These are phyloP conservation scores for Globodera rostochiensis DNA, from an alignment of 1,140 invertebrate genomes.

Conservation along the genomic window DNA sequence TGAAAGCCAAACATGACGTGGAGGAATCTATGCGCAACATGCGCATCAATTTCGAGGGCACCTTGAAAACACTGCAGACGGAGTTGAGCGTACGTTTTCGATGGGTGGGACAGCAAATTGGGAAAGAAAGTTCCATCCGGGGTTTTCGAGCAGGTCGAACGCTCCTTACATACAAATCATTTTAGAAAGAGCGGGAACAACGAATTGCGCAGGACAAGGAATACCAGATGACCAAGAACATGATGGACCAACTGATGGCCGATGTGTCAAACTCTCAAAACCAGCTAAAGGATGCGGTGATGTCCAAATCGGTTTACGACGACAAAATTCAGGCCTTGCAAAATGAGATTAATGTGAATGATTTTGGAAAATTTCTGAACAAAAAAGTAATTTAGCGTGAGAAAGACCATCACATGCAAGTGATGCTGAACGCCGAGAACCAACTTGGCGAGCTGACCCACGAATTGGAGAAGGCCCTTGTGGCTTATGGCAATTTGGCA, in stretches of 20 bases:
- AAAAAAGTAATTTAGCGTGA: not conserved
- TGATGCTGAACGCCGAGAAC: not conserved
- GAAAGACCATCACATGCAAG: constrained; percentile 12
- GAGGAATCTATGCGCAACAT: constrained; percentile 4
- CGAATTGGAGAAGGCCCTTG: not conserved
- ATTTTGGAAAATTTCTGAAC: not conserved
- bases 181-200: constrained; percentile 4
- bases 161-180: too few species aligned
- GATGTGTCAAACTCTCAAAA: not conserved
- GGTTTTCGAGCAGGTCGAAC: too few species aligned
- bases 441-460: not conserved
- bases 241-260: constrained; percentile 2
- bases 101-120: too few species aligned
- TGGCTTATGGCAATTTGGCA: constrained; percentile 1
- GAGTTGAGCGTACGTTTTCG: constrained; percentile 2
- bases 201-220: not conserved
- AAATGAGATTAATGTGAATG: not conserved
- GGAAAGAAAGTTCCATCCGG: too few species aligned
- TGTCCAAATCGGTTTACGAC: not conserved
- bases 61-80: not conserved
- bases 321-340: not conserved
- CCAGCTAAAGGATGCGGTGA: not conserved
- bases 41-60: not conserved
- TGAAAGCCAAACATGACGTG: not conserved
- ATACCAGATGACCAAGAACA: not conserved